A percentile compares a stretch with the other conserved stretches of the same genome.
These are phyloP conservation scores for Columbina picui DNA, from an alignment of 2,113 vertebrate species.

Conservation along the genomic window DNA sequence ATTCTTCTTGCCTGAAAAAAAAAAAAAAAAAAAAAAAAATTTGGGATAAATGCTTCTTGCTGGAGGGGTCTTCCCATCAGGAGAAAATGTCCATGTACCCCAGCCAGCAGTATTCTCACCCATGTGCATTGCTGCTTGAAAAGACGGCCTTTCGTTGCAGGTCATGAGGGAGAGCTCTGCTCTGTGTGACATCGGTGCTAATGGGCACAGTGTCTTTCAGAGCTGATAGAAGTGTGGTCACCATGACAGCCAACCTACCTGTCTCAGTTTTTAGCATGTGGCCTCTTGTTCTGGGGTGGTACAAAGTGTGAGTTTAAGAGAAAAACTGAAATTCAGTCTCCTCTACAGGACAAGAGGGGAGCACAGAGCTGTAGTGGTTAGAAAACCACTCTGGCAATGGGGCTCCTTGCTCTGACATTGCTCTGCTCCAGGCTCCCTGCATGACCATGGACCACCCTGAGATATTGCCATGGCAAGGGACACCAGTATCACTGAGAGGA, in stretches of 20 bases:
- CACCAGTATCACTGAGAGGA: neutral
- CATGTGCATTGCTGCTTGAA: neutral
- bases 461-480: neutral
- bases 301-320: neutral
- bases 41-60: neutral
- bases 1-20: neutral
- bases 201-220: neutral
- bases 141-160: neutral
- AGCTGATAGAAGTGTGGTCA: neutral
- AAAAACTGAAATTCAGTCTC: neutral
- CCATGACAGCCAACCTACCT: neutral
- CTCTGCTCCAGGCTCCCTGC: neutral
- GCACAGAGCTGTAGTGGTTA: neutral
- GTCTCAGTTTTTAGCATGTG: neutral
- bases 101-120: neutral
- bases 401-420: neutral
- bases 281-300: neutral
- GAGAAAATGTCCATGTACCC: neutral
- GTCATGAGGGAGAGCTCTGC: neutral
- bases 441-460: neutral
- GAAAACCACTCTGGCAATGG: neutral
- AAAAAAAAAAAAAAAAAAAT: neutral
- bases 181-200: neutral
- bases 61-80: neutral
- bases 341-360: neutral